phyloP scores from a whole-genome alignment of 2,113 vertebrate genomes.

The Megalops atlanticus region DNA sequence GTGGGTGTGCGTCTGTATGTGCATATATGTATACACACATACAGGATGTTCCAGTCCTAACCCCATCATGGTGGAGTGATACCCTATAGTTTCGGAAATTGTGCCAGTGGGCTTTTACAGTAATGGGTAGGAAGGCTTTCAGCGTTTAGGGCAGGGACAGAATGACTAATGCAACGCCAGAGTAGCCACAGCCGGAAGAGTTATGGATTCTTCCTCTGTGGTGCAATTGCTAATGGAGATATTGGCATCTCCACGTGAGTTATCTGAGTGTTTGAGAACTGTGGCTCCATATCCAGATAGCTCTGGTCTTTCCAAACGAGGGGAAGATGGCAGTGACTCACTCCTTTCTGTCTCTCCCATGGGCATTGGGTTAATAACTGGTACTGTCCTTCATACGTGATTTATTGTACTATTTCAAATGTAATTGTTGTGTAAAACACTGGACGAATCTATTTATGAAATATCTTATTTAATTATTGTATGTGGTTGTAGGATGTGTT shows the following conservation, averaged over 20 bases:
- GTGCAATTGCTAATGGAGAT: neutral
- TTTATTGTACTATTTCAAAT: neutral
- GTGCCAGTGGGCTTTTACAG: no score
- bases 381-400: neutral
- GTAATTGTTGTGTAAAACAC: neutral
- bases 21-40: neutral
- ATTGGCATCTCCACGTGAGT: neutral
- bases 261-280: neutral
- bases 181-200: neutral
- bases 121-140: neutral
- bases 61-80: no score
- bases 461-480: neutral
- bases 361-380: neutral
- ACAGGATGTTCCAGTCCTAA: no score
- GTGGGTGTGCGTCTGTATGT: no score
- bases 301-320: neutral
- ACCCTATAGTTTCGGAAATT: no score
- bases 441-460: neutral
- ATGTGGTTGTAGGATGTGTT: neutral
- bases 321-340: neutral
- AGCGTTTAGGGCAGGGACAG: neutral
- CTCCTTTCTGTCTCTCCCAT: neutral
- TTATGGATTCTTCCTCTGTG: slow-evolving; percentile 1
- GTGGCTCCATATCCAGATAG: neutral
- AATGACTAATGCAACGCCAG: neutral